Conservation (phyloP, 92 coral and sea anemone species). For the Parazoanthus darwini region DNA sequence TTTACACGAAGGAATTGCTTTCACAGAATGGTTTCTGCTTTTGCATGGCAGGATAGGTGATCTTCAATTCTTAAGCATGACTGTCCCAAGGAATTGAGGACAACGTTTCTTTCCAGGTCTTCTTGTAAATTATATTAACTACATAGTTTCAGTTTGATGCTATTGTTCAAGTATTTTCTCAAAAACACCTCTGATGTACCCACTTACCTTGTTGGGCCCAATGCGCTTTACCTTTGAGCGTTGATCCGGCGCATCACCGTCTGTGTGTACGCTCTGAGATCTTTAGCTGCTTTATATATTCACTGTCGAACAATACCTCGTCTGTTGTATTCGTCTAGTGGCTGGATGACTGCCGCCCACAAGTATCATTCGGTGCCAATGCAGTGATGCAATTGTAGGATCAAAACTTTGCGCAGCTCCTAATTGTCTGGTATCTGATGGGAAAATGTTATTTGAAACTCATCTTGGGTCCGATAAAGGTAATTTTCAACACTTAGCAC, state of each 20-base stretch:
- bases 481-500: conserved; percentile 32
- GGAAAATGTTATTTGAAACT: conserved; percentile 47
- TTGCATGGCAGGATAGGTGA: too few relatives aligned
- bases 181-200: not conserved
- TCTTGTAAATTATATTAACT: not conserved
- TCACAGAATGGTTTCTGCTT: too few relatives aligned
- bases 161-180: not conserved
- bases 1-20: too few relatives aligned
- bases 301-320: conserved; percentile 21
- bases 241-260: not conserved
- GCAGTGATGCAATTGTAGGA: conserved; percentile 34
- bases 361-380: conserved; percentile 39
- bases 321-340: conserved; percentile 17
- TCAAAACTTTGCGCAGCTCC: conserved; percentile 45
- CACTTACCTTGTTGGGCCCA: not conserved
- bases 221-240: not conserved
- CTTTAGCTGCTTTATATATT: not conserved
- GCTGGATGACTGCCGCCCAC: conserved; percentile 15
- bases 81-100: too few relatives aligned
- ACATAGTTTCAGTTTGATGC: not conserved
- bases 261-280: not conserved
- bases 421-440: conserved; percentile 42
- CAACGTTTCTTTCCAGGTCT: too few relatives aligned
- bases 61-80: too few relatives aligned
- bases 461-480: conserved; percentile 24